Evolutionary conservation across 2,888 invertebrate genomes (phyloP).

Genomic region (Cephus rjabovi): DNA sequence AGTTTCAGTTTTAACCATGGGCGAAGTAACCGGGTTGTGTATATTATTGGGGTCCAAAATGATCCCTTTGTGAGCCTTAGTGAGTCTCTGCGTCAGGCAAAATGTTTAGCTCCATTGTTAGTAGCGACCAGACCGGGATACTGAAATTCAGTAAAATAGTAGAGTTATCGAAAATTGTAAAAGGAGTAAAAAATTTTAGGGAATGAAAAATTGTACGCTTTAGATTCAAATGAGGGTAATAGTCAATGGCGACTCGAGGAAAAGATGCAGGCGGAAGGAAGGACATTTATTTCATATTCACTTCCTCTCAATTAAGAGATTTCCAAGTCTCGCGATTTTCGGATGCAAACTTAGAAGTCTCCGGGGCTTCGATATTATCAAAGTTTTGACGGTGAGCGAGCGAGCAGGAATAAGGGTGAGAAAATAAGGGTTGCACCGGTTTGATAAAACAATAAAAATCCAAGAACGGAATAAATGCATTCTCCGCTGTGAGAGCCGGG

Average conservation of each 20-base stretch:
- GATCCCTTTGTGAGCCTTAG: not conserved
- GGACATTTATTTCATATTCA: slow-evolving; percentile 30
- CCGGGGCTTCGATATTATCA: slow-evolving; percentile 48
- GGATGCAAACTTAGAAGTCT: slow-evolving; percentile 24
- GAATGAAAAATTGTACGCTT: not conserved
- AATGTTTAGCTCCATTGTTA: not conserved
- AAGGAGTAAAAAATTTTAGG: not conserved
- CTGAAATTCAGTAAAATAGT: not conserved
- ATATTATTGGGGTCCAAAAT: not conserved
- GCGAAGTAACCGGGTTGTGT: not conserved
- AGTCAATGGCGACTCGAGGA: not conserved
- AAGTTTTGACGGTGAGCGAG: slow-evolving; percentile 40
- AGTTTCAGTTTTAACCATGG: slow-evolving; percentile 10
- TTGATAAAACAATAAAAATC: slow-evolving; percentile 49
- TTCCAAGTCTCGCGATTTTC: slow-evolving; percentile 14
- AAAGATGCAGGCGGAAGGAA: not conserved
- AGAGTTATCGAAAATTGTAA: not conserved
- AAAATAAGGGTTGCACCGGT: slow-evolving; percentile 6
- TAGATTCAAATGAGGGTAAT: not conserved
- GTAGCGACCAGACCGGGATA: not conserved
- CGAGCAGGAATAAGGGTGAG: not conserved
- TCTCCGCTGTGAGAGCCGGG: slow-evolving; percentile 40
- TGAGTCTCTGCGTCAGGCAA: not conserved
- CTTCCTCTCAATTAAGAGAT: slow-evolving; percentile 43
- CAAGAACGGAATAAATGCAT: slow-evolving; percentile 51